Evolutionary conservation across 2,113 vertebrate species (phyloP).

Genomic region (Onychorhynchus coronatus): DNA sequence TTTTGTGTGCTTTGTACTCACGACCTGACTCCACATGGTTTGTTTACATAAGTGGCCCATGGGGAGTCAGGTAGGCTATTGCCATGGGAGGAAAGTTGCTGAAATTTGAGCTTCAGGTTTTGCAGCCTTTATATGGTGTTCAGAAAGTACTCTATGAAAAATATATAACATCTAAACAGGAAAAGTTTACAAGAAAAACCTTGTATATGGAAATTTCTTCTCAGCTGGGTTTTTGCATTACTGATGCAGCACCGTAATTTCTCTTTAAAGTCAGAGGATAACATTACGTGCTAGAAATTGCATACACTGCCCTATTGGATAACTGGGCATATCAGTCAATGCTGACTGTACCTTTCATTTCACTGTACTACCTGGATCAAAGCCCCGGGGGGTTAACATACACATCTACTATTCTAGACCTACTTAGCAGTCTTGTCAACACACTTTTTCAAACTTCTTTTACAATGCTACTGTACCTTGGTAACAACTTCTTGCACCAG

Average conservation of each 20-base stretch:
- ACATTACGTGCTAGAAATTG: neutral
- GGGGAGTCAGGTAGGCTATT: neutral
- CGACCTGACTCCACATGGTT: neutral
- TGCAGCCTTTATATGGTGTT: neutral
- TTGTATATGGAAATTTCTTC: neutral
- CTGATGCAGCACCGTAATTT: neutral
- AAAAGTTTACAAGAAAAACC: neutral
- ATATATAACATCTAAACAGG: neutral
- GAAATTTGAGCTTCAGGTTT: neutral
- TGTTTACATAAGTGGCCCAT: neutral
- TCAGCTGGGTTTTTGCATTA: neutral
- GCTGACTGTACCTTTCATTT: constrained; percentile 36
- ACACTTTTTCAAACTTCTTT: neutral
- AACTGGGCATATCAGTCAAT: neutral
- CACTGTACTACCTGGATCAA: neutral
- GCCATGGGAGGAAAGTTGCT: neutral
- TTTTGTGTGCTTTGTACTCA: neutral
- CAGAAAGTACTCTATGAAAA: neutral
- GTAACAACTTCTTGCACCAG: neutral
- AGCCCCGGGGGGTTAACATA: neutral
- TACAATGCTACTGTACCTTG: neutral
- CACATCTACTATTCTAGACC: neutral
- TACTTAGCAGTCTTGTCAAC: neutral
- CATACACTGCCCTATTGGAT: neutral
- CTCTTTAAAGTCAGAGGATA: neutral